phyloP scores from a whole-genome alignment of 2,113 vertebrate species.

The Junco hyemalis region DNA sequence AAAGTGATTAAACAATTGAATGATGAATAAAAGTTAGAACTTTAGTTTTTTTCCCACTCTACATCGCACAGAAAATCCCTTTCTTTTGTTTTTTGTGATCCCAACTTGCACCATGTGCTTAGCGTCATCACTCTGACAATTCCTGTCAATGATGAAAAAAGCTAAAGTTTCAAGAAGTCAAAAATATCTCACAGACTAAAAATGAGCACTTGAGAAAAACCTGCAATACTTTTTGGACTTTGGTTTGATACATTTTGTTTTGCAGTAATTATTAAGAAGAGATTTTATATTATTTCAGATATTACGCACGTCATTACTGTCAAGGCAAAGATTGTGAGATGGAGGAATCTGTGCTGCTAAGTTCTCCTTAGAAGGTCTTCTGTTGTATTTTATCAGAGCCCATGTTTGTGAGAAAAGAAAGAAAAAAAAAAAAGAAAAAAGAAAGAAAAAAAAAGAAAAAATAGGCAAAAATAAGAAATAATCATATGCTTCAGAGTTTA shows the following conservation, averaged over 20 bases:
- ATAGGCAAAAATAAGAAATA: no score
- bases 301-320: fast-evolving
- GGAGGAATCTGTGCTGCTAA: neutral
- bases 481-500: neutral
- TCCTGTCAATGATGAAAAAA: neutral
- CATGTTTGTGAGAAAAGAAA: no score
- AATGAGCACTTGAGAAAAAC: neutral
- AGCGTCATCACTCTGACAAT: neutral
- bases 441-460: fast-evolving
- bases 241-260: neutral
- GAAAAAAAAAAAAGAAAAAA: fast-evolving
- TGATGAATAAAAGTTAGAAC: neutral
- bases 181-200: neutral
- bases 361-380: neutral
- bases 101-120: neutral
- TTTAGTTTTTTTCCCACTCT: neutral
- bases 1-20: neutral
- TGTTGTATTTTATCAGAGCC: neutral
- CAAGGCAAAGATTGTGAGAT: neutral
- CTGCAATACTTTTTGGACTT: neutral
- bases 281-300: neutral
- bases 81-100: neutral
- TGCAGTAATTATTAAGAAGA: neutral
- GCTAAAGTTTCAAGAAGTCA: neutral
- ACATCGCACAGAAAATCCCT: fast-evolving